Base-by-base conservation (phyloP, 2,888 invertebrate species). In the Ectropis crepuscularia region DNA sequence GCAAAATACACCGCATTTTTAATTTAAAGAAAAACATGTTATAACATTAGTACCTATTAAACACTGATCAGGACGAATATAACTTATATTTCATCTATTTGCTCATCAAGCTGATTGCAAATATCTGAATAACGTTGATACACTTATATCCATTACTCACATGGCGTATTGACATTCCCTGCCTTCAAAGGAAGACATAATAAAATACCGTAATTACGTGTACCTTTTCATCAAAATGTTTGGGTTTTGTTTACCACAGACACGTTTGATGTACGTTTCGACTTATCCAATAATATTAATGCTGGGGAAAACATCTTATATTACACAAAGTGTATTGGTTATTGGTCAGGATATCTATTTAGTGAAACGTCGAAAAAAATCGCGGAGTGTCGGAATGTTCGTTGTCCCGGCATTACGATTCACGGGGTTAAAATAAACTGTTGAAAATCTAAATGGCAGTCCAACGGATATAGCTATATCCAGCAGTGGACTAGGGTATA, bases 251-350 rank as follows among this genome's bases (percentile, higher is more conserved):
- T 87, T 88, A 80, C 75, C 73, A 72, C 70, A 42, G 57, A 49
- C 57, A 64, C 81, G 77, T 89, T 91, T 91, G 92, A 92, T 90
- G 88, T 90, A 81, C 80, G 75, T 75, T 42, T 42, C 75, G 86
- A 82, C 85, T 91, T 89, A 92, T 90, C 90, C 89, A 91, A 91
- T 91, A 90, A 87, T 70, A 85, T 83, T 88, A 90, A 90, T 90
- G 90, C 85, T 74, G 55, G 47, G 53, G 55, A 57, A 60, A 47
- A 50, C 50, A 65, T 57, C 57, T 65, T 50, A 41, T 36, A 36
- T 50, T n/a, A 54, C 41, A n/a, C 12, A 38, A 12, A 60, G 37
- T 37, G 45, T 28, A 51, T 53, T 28, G 50, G 51, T 28, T 28
- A 28, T 28, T 28, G 16, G 16, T 28, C 16, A 50, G 60, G 42